These are phyloP conservation scores for Coelopa frigida DNA, from an alignment of 1,140 invertebrate genomes.

Conservation along the genomic window DNA sequence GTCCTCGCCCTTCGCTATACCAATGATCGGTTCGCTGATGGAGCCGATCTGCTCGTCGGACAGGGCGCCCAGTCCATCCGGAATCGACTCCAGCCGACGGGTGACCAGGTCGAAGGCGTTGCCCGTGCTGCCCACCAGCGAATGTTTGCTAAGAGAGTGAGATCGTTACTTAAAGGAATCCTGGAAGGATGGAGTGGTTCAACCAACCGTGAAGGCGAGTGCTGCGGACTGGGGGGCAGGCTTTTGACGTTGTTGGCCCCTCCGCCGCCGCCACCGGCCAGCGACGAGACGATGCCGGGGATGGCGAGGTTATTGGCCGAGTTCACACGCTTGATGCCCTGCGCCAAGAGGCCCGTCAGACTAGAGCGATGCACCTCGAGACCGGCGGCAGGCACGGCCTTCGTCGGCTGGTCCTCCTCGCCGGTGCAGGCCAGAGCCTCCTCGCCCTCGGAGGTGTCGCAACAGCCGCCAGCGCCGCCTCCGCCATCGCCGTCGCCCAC, in stretches of 20 bases:
- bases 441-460: slow-evolving; percentile 5
- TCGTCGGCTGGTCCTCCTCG: slow-evolving; percentile 4
- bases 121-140: slow-evolving; percentile 18
- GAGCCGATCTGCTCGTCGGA: slow-evolving; percentile 29
- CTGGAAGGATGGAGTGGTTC: neutral
- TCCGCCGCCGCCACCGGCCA: slow-evolving; percentile 22
- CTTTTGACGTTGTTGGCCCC: slow-evolving; percentile 43
- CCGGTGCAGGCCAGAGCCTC: slow-evolving; percentile 6
- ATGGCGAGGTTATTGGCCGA: slow-evolving; percentile 49
- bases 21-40: slow-evolving; percentile 36
- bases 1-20: slow-evolving; percentile 47
- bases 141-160: slow-evolving; percentile 27
- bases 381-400: slow-evolving; percentile 9
- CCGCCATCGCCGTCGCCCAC: slow-evolving; percentile 20
- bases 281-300: slow-evolving; percentile 45
- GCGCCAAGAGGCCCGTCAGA: slow-evolving; percentile 36
- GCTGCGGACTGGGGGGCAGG: slow-evolving; percentile 65
- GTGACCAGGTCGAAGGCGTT: slow-evolving; percentile 37
- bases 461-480: slow-evolving; percentile 5
- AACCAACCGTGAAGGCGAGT: slow-evolving; percentile 47
- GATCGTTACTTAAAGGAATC: neutral
- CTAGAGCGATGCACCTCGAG: slow-evolving; percentile 37
- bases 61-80: slow-evolving; percentile 22
- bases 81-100: slow-evolving; percentile 32
- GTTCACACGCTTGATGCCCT: slow-evolving; percentile 48